Base-by-base conservation (phyloP, 2,888 invertebrate species). In the Ophioninae sp. region DNA sequence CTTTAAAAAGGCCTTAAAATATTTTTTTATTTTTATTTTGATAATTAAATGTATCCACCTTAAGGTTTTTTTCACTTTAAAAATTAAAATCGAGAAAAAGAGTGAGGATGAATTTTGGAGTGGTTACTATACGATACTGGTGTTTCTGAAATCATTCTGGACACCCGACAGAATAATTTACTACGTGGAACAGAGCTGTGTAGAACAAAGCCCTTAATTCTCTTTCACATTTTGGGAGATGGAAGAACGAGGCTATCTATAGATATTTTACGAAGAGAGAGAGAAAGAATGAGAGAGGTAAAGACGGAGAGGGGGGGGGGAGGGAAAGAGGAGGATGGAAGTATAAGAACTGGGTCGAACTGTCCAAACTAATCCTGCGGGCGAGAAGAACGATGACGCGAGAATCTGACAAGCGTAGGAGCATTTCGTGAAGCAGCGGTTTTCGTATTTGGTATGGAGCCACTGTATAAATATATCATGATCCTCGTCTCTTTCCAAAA, bases 291-390 rank as follows among this genome's bases (percentile, higher is more conserved):
- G 68, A 82, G 68, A 75, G 85, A 30, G 30, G 3, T 1, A 76
- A 39, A 41, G 67, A 37, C 65, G 37, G 63, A 72, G 77, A 75
- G 72, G 83, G 69, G 58, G 83, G 65, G 78, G 74, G 65, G 77
- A 56, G 75, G n/a, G 71, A 69, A 58, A 69, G 79, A 79, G 69
- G 83, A 79, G 82, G 79, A 80, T 73, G 56, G 59, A 58, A 65
- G 59, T 65, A 65, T 81, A 75, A 71, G 56, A 81, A 84, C 79
- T 84, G 79, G 84, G 84, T 84, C 84, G 81, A 81, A 84, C 81
- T 81, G 84, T 84, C 84, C 67, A 68, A 81, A 84, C 84, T 84
- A 84, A 84, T 84, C 78, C 75, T 75, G 81, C 69, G 79, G 79
- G 79, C 76, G 59, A 72, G 84, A 13, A 10, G 56, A 51, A 84